Base-by-base conservation (phyloP, 1,140 invertebrate genomes). In the Ceratitis capitata region DNA sequence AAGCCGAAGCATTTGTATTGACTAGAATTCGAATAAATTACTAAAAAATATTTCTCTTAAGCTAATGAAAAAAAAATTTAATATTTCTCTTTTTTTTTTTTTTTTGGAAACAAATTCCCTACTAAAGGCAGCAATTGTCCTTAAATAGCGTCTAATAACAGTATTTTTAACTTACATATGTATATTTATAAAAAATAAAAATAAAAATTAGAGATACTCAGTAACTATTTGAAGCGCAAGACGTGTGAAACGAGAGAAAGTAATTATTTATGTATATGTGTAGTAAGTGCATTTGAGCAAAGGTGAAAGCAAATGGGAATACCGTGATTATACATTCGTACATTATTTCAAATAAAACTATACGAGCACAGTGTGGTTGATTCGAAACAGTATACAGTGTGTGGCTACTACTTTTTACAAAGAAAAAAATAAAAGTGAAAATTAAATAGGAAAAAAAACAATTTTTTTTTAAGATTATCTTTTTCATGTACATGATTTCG, bases 401-500 rank as follows among this genome's bases (percentile, higher is more conserved):
- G 3, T 23, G 23, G 39, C 69, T 78, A 78, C 69, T 78, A 78
- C 39, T 78, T 78, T 45, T n/a, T 78, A 78, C 23, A 23, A 45
- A 35, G 26, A 56, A 56, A 56, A 56, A 64, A 58, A 61, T n/a
- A 32, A 64, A 47, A 2, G 35, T 12, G 10, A 53, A 53, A 53
- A 16, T 19, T 16, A 53, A 58, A 26, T n/a, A 26, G 5, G 56
- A 6, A 47, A 42, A 42, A 78, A 45, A 42, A 47, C 69, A 45
- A n/a, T n/a, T n/a, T n/a, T n/a, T n/a, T n/a, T n/a, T n/a, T n/a
- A n/a, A 47, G 39, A 69, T 16, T 69, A 35, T 56, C 16, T 10
- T 56, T 45, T 78, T 23, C 39, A 78, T 45, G 19, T 78, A 39
- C 35, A 45, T 12, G n/a, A 78, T 14, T 47, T 45, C 87, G 88